phyloP scores from a whole-genome alignment of 2,888 invertebrate genomes.

The Neoaliturus tenellus region DNA sequence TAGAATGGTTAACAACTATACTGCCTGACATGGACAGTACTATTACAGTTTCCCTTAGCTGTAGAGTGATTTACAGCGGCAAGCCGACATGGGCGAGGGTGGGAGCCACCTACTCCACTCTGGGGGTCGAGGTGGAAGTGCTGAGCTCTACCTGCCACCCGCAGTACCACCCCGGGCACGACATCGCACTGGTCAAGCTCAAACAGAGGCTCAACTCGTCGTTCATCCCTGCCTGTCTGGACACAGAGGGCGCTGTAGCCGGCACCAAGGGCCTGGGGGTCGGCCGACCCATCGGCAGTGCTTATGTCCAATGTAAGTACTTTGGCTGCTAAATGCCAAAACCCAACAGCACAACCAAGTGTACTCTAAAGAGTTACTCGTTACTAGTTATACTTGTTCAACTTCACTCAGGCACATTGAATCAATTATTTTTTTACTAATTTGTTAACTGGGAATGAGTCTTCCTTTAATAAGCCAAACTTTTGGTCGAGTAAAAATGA shows the following conservation, averaged over 20 bases:
- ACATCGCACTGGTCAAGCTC: slow-evolving; percentile 37
- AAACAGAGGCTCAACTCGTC: slow-evolving; percentile 33
- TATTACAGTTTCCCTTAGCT: too few species aligned
- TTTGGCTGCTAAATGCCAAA: too few species aligned
- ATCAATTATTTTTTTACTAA: too few species aligned
- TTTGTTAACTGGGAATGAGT: too few species aligned
- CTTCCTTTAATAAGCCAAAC: too few species aligned
- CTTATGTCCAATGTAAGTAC: slow-evolving; percentile 13
- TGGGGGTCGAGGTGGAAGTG: slow-evolving; percentile 34
- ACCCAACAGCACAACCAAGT: too few species aligned
- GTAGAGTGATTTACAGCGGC: slow-evolving; percentile 5
- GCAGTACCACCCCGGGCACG: slow-evolving; percentile 3
- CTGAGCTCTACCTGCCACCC: slow-evolving; percentile 15
- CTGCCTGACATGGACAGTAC: too few species aligned
- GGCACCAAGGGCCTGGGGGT: background rate
- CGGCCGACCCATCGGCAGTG: slow-evolving; percentile 27
- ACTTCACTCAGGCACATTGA: too few species aligned
- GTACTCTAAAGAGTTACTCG: too few species aligned
- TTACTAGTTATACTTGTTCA: too few species aligned
- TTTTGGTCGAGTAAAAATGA: too few species aligned
- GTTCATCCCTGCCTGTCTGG: slow-evolving; percentile 33
- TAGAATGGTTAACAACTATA: too few species aligned
- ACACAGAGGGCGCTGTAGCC: background rate
- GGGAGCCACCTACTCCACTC: slow-evolving; percentile 24
- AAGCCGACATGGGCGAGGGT: slow-evolving; percentile 9